These are phyloP conservation scores for Scomber colias DNA, from an alignment of 2,113 vertebrate genomes.

Conservation along the genomic window DNA sequence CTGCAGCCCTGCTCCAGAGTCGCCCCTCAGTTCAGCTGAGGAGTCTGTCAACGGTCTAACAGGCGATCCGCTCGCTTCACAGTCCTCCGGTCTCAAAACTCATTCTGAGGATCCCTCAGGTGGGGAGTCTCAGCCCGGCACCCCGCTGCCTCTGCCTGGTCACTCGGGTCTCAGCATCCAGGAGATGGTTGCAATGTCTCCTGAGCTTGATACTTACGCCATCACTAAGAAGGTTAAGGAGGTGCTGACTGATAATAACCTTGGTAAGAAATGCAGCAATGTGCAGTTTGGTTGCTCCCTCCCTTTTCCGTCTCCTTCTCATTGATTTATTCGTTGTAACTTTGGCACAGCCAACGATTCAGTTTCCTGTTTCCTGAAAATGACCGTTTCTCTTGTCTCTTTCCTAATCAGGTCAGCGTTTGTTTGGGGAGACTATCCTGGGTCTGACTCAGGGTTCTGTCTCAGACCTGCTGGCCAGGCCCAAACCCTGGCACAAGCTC, in stretches of 20 bases:
- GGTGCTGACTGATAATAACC: constrained; percentile 96
- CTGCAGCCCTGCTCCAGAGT: constrained; percentile 96
- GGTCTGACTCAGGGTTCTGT: constrained; percentile 98
- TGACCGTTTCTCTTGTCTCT: constrained; percentile 10
- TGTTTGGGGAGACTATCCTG: constrained; percentile 98
- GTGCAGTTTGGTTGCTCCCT: not conserved
- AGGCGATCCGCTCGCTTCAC: constrained; percentile 85
- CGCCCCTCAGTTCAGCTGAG: constrained; percentile 92
- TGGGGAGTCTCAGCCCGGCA: constrained; percentile 88
- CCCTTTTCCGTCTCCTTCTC: not conserved
- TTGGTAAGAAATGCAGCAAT: constrained; percentile 85
- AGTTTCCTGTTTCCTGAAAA: constrained; percentile 14
- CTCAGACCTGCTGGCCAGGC: constrained; percentile 96
- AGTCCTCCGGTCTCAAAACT: constrained; percentile 88
- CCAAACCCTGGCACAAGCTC: constrained; percentile 98
- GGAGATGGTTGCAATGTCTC: constrained; percentile 94
- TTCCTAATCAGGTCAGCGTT: constrained; percentile 90
- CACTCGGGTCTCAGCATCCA: constrained; percentile 93
- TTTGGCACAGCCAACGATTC: constrained; percentile 11
- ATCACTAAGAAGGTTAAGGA: constrained; percentile 98
- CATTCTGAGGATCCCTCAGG: constrained; percentile 85
- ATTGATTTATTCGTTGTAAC: constrained; percentile 24
- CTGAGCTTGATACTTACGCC: constrained; percentile 95
- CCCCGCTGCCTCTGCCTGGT: constrained; percentile 88
- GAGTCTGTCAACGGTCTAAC: constrained; percentile 92